Evolutionary conservation across 2,797 vertebrate genomes (phyloP).

Genomic region (Diglossa cyanea): DNA sequence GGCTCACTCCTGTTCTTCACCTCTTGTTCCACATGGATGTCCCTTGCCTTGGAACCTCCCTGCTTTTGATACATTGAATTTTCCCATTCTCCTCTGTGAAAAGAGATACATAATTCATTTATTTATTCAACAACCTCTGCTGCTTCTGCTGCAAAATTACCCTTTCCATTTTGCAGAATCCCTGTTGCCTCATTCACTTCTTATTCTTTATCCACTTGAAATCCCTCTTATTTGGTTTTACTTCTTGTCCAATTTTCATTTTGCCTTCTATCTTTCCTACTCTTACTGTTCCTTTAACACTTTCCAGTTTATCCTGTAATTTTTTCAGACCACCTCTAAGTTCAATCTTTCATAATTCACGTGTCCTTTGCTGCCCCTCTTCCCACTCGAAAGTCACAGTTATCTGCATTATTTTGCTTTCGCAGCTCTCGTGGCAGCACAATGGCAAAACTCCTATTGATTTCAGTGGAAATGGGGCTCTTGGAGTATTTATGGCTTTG

Average conservation of each 20-base stretch:
- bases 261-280: neutral
- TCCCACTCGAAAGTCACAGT: neutral
- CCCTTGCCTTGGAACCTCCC: neutral
- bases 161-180: constrained; percentile 39
- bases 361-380: neutral
- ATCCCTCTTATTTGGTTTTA: constrained; percentile 23
- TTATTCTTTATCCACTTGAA: constrained; percentile 26
- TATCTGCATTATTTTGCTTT: constrained; percentile 21
- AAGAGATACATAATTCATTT: neutral
- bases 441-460: constrained; percentile 19
- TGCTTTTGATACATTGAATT: neutral
- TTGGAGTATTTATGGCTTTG: constrained; percentile 34
- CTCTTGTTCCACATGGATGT: neutral
- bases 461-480: constrained; percentile 7
- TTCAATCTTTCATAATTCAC: neutral
- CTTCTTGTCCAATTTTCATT: constrained; percentile 12
- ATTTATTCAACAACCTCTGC: constrained; percentile 18
- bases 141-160: constrained; percentile 3
- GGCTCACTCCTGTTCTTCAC: neutral
- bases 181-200: constrained; percentile 9
- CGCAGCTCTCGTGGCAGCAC: neutral
- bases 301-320: constrained; percentile 2
- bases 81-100: neutral
- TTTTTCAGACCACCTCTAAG: constrained; percentile 16
- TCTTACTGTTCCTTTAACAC: neutral